Evolutionary conservation across 1,140 invertebrate genomes (phyloP).

Genomic region (Sycophila sp.): DNA sequence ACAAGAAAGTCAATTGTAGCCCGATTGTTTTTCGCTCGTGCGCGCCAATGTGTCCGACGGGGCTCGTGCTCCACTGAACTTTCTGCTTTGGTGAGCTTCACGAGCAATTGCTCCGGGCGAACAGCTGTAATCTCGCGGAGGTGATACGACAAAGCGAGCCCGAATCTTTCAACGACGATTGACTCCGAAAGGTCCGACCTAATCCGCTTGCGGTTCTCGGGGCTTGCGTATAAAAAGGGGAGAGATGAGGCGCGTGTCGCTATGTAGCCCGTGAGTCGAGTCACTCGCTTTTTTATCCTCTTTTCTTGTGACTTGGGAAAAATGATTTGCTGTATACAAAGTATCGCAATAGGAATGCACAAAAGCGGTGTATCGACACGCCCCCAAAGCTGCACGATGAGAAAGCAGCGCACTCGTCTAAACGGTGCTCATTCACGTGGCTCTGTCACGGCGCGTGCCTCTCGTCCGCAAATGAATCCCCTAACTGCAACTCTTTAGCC

Average conservation of each 20-base stretch:
- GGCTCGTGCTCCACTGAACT: not conserved
- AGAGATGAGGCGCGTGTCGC: too few species aligned
- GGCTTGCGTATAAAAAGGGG: too few species aligned
- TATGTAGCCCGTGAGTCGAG: too few species aligned
- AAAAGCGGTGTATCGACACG: not conserved
- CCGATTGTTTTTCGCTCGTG: not conserved
- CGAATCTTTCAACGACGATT: constrained; percentile 9
- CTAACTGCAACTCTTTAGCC: not conserved
- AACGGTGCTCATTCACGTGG: too few species aligned
- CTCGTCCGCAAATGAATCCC: too few species aligned
- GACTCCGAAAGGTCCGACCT: not conserved
- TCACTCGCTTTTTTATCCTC: too few species aligned
- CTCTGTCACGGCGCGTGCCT: too few species aligned
- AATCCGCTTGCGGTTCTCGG: constrained; percentile 2
- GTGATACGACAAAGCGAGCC: too few species aligned
- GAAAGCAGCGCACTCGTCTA: not conserved
- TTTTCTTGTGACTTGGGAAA: too few species aligned
- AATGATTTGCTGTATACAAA: not conserved
- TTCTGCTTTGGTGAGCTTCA: not conserved
- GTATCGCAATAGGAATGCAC: not conserved
- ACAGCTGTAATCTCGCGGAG: not conserved
- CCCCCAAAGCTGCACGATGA: not conserved
- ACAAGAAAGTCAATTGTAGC: not conserved
- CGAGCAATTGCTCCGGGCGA: not conserved
- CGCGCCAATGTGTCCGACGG: too few species aligned